phyloP scores from a whole-genome alignment of 2,797 vertebrate genomes.

The Pipistrellus pygmaeus region DNA sequence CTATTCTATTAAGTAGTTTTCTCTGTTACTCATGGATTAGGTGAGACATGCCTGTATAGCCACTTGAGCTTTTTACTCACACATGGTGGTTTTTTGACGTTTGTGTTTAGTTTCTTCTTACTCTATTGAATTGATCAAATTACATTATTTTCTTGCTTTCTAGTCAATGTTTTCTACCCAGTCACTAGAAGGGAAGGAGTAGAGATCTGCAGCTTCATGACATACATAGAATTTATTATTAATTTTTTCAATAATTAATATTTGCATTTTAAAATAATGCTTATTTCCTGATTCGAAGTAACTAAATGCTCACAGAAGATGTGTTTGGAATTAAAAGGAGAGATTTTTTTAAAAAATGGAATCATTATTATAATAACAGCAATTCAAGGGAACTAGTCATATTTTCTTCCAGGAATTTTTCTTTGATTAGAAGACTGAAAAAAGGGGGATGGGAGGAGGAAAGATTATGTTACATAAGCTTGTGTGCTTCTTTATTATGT shows the following conservation, averaged over 20 bases:
- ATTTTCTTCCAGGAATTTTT: background rate
- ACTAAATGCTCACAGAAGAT: background rate
- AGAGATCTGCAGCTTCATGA: background rate
- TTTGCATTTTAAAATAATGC: constrained; percentile 13
- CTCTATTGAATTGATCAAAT: background rate
- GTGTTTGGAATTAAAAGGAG: background rate
- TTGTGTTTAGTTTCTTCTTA: background rate
- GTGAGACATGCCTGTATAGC: background rate
- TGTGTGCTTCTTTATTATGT: background rate
- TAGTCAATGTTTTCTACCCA: background rate
- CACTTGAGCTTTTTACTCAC: background rate
- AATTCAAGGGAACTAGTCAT: background rate
- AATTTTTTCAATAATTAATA: background rate
- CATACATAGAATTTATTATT: background rate
- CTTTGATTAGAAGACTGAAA: background rate
- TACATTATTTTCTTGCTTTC: background rate
- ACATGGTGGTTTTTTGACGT: background rate
- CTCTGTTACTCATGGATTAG: background rate
- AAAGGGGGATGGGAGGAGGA: background rate
- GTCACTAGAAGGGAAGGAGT: background rate
- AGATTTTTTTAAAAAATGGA: background rate
- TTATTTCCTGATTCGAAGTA: constrained; percentile 3
- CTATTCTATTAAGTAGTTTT: background rate
- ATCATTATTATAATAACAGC: background rate
- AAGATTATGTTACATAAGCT: background rate